Evolutionary conservation across 1,140 invertebrate species (phyloP).

Genomic region (Drosophila pseudoananassae): DNA sequence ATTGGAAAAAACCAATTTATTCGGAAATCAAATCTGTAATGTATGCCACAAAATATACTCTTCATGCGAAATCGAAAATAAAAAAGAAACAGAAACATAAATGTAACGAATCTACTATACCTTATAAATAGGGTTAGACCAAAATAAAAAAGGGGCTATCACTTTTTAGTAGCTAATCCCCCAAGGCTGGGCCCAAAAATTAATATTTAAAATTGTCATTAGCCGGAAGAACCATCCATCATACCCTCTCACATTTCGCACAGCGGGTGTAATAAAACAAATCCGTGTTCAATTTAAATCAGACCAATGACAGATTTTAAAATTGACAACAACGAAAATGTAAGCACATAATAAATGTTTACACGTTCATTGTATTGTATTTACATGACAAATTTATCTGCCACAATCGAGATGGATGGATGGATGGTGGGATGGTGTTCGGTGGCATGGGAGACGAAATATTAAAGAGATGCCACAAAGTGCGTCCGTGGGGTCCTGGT

Average conservation of each 20-base stretch:
- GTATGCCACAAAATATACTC: constrained; percentile 17
- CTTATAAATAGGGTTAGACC: background rate
- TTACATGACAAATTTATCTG: constrained; percentile 53
- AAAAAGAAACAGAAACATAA: background rate
- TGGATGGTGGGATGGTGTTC: constrained; percentile 6
- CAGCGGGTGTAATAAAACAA: constrained; percentile 27
- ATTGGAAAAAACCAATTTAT: constrained; percentile 28
- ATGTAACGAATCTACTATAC: background rate
- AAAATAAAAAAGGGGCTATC: background rate
- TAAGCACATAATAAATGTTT: constrained; percentile 56
- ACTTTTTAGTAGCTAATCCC: background rate
- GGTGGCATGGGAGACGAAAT: background rate
- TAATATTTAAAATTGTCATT: background rate
- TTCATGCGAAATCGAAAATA: constrained; percentile 20
- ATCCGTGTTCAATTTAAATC: constrained; percentile 53
- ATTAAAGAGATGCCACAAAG: constrained; percentile 3
- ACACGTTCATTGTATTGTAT: constrained; percentile 53
- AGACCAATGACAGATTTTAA: constrained; percentile 47
- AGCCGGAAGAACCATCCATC: background rate
- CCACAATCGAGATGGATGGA: constrained; percentile 10
- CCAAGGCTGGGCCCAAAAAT: background rate
- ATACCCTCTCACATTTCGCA: background rate
- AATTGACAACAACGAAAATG: constrained; percentile 19
- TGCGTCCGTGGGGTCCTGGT: background rate
- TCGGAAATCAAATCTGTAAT: constrained; percentile 27